Percentiles rank a stretch among this genome's conserved stretches.
Conservation (phyloP, 2,797 vertebrate genomes). For the Phrynocephalus forsythii region DNA sequence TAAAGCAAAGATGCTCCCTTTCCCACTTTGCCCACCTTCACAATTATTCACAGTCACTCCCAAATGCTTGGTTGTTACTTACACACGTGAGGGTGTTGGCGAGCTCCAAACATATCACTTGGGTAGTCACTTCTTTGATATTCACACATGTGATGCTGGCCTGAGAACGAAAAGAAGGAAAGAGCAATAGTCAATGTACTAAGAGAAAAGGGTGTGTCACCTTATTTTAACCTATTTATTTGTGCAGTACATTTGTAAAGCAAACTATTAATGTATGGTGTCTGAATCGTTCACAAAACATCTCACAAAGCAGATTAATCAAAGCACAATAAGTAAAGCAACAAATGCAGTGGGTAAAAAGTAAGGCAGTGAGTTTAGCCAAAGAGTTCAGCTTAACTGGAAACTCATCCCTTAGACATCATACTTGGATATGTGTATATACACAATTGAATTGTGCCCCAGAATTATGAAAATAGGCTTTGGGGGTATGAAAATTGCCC, state of each 20-base stretch:
- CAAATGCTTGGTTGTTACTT: constrained; percentile 63
- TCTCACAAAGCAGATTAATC: not conserved
- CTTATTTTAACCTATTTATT: not conserved
- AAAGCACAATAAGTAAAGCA: not conserved
- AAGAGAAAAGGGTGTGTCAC: not conserved
- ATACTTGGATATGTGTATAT: not conserved
- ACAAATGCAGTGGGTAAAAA: no score
- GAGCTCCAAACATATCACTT: constrained; percentile 74
- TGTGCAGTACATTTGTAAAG: not conserved
- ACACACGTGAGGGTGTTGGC: constrained; percentile 71
- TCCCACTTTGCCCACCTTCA: not conserved
- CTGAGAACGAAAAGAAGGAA: constrained; percentile 56
- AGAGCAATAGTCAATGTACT: fast-evolving
- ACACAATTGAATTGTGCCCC: no score
- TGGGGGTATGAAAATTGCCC: not conserved
- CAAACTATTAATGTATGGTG: not conserved
- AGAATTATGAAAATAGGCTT: not conserved
- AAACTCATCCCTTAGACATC: not conserved
- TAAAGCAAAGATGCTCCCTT: not conserved
- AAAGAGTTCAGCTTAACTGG: not conserved
- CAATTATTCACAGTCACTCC: not conserved
- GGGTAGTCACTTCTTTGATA: constrained; percentile 40
- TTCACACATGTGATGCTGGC: constrained; percentile 58
- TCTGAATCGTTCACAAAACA: not conserved
- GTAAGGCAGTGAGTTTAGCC: not conserved